Evolutionary conservation across 92 coral and sea anemone species (phyloP), one percentile per base, ranked within the genome.

Genomic region (Actinostola sp.): DNA sequence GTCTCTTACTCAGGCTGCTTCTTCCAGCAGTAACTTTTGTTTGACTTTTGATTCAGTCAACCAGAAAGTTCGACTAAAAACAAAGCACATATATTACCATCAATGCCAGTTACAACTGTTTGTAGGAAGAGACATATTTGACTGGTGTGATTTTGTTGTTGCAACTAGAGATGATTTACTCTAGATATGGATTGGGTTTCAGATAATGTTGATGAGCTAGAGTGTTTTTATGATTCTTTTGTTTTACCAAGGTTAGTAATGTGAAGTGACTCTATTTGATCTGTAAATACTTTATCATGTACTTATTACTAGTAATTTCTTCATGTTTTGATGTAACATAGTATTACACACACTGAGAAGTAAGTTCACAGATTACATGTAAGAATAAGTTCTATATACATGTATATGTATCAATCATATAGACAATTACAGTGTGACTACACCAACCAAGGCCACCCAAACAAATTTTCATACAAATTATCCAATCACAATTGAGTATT

Each of bases 31-130:
- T 38, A 20, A 58, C 53, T 75, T 75, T 75, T 75, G 73, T 64
- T 59, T 75, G 54, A 49, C 63, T 64, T 51, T 59, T 33, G 79
- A 73, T 36, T 25, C 68, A 36, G 42, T 33, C 51, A 73, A 6
- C 42, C 51, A 39, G 7, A 51, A 35, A 66, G 33, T 60, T 35
- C 65, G 36, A 26, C 79, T 73, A 26, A 73, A 73, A 39, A 26
- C 79, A 61, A 44, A 50, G 10, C 81, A 76, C 61, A 70, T 62
- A 17, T 76, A 76, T 60, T 76, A 63, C 59, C 82, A 76, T 76
- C 82, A 76, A 27, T 76, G 74, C 55, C 79, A 59, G 70, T 30
- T 73, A 48, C 79, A 73, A 8, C 70, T 73, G 16, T 61, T 59
- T 73, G 70, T 73, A 6, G 79, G 78, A 53, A 72, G 69, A 53